A percentile compares a stretch with the other conserved stretches of the same genome.
Evolutionary conservation across 2,113 vertebrate genomes (phyloP).

Genomic region (Arvicanthis niloticus): DNA sequence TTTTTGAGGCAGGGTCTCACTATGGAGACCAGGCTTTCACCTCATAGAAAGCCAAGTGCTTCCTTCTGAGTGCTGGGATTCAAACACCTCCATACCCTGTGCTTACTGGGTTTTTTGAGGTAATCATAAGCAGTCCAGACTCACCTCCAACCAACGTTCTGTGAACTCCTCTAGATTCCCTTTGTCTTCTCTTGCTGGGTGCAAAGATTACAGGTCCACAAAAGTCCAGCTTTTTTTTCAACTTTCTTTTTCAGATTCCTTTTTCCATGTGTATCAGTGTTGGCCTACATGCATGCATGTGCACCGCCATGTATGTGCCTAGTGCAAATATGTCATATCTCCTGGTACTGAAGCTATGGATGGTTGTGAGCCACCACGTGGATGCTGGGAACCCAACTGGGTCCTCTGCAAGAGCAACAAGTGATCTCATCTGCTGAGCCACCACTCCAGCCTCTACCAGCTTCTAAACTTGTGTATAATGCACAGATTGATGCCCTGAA

Average conservation of each 20-base stretch:
- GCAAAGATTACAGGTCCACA: not conserved
- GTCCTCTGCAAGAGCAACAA: not conserved
- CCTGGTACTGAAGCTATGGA: not conserved
- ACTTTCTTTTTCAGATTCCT: not conserved
- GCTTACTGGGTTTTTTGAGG: not conserved
- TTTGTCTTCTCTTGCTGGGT: not conserved
- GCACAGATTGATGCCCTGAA: not conserved
- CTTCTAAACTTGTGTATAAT: not conserved
- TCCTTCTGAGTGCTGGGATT: not conserved
- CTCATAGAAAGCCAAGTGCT: not conserved
- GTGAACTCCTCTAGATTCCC: not conserved
- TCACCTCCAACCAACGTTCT: not conserved
- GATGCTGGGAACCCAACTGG: not conserved
- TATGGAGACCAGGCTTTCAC: not conserved
- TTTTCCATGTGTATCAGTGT: not conserved
- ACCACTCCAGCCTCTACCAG: not conserved
- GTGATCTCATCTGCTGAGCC: not conserved
- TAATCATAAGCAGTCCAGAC: not conserved
- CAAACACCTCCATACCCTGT: not conserved
- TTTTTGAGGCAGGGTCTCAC: not conserved
- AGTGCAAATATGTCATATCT: not conserved
- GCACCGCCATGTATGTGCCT: not conserved
- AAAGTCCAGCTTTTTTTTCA: too few relatives aligned
- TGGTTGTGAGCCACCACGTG: not conserved
- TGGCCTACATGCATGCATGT: not conserved